These are phyloP conservation scores for Romanogobio albipinnatus DNA, from an alignment of 2,113 vertebrate species.

Conservation along the genomic window DNA sequence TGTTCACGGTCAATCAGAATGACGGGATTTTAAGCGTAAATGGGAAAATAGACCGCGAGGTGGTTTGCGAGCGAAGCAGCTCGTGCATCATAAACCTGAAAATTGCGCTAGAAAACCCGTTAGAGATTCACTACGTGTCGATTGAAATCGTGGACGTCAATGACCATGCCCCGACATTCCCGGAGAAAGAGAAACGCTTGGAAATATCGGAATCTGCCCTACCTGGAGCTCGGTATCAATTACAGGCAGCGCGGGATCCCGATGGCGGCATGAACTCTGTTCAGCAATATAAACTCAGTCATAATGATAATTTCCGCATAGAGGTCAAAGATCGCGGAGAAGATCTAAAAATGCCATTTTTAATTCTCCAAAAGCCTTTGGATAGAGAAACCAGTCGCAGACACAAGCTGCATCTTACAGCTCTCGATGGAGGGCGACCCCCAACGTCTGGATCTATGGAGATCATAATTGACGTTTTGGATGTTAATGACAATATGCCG, in stretches of 20 bases:
- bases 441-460: constrained; percentile 54
- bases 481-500: constrained; percentile 66
- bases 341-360: constrained; percentile 62
- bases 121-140: constrained; percentile 70
- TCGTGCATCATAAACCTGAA: constrained; percentile 69
- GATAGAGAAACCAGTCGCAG: constrained; percentile 64
- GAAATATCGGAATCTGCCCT: constrained; percentile 65
- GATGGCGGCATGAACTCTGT: constrained; percentile 65
- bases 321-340: constrained; percentile 64
- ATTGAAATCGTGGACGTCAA: constrained; percentile 73
- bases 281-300: constrained; percentile 65
- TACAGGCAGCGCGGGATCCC: constrained; percentile 61
- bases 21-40: constrained; percentile 66
- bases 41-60: constrained; percentile 69
- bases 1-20: constrained; percentile 66
- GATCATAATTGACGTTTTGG: constrained; percentile 60
- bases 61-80: constrained; percentile 63
- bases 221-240: constrained; percentile 62
- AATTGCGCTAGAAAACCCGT: constrained; percentile 71
- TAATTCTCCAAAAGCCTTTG: constrained; percentile 63
- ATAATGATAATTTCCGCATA: constrained; percentile 68
- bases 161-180: constrained; percentile 69
- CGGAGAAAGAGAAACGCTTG: constrained; percentile 48
- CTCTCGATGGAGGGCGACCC: constrained; percentile 61
- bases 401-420: constrained; percentile 55